A percentile compares a stretch with the other conserved stretches of the same genome.
These are phyloP conservation scores for Ophion ventricosus DNA, from an alignment of 2,888 invertebrate genomes.

Conservation along the genomic window DNA sequence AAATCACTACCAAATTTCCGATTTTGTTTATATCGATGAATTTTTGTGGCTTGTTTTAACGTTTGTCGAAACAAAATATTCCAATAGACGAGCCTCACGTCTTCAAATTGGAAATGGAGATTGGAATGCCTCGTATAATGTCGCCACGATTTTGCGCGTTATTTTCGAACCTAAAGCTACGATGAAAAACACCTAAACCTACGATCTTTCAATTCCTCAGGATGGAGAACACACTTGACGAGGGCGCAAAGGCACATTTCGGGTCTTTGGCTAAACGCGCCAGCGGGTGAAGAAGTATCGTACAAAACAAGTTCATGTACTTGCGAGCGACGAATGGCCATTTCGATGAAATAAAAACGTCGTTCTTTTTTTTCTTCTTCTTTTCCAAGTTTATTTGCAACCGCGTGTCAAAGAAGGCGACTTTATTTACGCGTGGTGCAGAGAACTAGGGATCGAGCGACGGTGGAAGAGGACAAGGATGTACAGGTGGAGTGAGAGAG, in stretches of 20 bases:
- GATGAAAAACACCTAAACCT: background rate
- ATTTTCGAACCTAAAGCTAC: background rate
- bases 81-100: background rate
- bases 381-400: background rate
- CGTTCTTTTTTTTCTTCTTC: background rate
- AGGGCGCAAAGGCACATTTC: background rate
- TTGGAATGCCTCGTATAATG: background rate
- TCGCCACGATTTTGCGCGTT: background rate
- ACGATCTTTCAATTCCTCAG: conserved; percentile 28
- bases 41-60: background rate
- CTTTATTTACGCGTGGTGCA: no score
- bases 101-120: background rate
- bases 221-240: conserved; percentile 1
- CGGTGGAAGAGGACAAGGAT: no score
- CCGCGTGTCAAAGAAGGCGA: no score
- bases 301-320: conserved; percentile 5
- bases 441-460: no score
- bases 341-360: background rate
- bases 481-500: no score
- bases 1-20: no score
- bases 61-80: background rate
- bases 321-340: background rate
- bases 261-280: background rate
- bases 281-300: background rate
- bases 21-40: background rate